Conservation (phyloP, 2,888 invertebrate genomes). For the Netelia inedita region DNA sequence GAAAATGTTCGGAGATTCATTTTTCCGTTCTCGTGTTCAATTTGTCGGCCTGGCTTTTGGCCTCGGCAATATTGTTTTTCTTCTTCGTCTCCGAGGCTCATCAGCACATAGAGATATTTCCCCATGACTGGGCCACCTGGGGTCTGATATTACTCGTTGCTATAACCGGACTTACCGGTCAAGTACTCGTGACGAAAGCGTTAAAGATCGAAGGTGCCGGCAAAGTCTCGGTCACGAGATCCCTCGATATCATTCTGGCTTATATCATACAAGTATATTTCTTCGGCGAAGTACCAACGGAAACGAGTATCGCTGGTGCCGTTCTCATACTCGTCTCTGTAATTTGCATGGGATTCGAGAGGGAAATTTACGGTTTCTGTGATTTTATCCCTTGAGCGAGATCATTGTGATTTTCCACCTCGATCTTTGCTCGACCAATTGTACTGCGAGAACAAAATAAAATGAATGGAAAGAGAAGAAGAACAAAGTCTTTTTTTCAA, state of each 20-base stretch:
- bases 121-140: conserved; percentile 81
- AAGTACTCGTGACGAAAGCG: conserved; percentile 85
- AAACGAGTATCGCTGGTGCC: conserved; percentile 83
- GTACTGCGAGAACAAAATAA: neutral
- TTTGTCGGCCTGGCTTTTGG: conserved; percentile 84
- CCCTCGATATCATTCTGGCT: conserved; percentile 85
- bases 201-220: conserved; percentile 85
- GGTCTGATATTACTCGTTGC: conserved; percentile 79
- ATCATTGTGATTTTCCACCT: neutral
- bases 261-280: conserved; percentile 84
- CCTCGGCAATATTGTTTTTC: conserved; percentile 81
- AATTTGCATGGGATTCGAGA: conserved; percentile 85
- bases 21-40: conserved; percentile 85
- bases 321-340: conserved; percentile 84
- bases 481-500: neutral
- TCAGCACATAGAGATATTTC: conserved; percentile 74
- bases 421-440: neutral
- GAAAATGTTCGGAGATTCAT: conserved; percentile 85
- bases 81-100: conserved; percentile 75
- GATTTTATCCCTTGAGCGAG: conserved; percentile 80
- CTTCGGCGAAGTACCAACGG: conserved; percentile 84
- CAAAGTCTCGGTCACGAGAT: conserved; percentile 85
- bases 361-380: conserved; percentile 82
- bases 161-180: conserved; percentile 84
- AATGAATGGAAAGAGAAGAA: neutral